Conservation (phyloP, 2,888 invertebrate genomes). For the Aphelenchoides bicaudatus region DNA sequence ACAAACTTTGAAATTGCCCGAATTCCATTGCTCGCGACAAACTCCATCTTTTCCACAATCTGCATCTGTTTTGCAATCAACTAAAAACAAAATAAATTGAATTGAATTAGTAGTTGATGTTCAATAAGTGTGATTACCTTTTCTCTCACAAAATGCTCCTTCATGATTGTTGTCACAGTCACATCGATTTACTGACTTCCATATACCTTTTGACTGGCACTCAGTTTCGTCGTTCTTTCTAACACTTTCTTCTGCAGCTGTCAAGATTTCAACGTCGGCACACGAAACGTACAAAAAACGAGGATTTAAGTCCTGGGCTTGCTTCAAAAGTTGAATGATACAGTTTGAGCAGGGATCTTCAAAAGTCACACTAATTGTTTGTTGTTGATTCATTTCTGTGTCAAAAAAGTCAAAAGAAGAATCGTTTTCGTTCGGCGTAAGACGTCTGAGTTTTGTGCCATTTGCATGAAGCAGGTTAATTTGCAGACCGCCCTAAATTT, state of each 20-base stretch:
- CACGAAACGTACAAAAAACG: background rate
- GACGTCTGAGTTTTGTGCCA: background rate
- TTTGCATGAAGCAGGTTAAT: slow-evolving; percentile 5
- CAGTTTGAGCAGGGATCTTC: background rate
- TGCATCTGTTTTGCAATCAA: background rate
- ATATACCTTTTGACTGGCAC: slow-evolving; percentile 2
- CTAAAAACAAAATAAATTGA: slow-evolving; percentile 6
- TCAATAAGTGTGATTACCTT: background rate
- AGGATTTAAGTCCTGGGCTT: background rate
- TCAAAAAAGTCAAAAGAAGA: background rate
- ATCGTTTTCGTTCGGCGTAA: background rate
- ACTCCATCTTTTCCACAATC: slow-evolving; percentile 1
- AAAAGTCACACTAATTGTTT: background rate
- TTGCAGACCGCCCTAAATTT: slow-evolving; percentile 12
- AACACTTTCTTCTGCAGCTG: background rate
- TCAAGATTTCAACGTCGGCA: background rate
- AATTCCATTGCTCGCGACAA: slow-evolving; percentile 3
- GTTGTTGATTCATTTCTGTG: background rate
- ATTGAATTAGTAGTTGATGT: no score
- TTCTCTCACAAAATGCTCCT: background rate
- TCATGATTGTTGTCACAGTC: background rate
- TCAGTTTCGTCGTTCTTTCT: slow-evolving; percentile 8
- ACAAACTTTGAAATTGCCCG: background rate
- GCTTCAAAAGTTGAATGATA: slow-evolving; percentile 1
- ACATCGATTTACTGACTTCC: slow-evolving; percentile 4